Percentiles rank a stretch among this genome's conserved stretches.
phyloP scores from a whole-genome alignment of 1,140 invertebrate species.

The Pygmarrhopalites habei region DNA sequence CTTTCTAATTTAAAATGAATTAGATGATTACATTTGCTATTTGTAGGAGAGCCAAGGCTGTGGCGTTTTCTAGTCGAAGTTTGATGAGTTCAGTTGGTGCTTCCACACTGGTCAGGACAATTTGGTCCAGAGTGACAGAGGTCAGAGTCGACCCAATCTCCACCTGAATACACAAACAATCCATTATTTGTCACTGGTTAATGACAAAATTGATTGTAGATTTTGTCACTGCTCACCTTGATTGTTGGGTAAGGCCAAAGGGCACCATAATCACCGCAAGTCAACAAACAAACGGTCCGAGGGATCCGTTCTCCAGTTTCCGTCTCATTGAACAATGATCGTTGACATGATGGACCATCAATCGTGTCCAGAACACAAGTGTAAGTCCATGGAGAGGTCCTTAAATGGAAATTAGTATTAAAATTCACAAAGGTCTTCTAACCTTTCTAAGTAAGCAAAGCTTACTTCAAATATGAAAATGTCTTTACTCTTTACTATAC shows the following conservation, averaged over 20 bases:
- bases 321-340: background rate
- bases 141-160: background rate
- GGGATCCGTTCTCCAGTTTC: conserved; percentile 9
- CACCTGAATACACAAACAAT: background rate
- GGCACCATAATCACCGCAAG: conserved; percentile 26
- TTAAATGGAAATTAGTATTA: background rate
- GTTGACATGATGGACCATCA: conserved; percentile 33
- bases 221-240: too few relatives aligned
- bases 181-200: background rate
- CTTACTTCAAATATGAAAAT: too few relatives aligned
- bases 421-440: too few relatives aligned
- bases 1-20: too few relatives aligned
- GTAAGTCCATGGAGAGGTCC: conserved; percentile 32
- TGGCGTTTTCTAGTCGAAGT: background rate
- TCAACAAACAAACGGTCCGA: conserved; percentile 25
- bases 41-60: too few relatives aligned
- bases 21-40: too few relatives aligned
- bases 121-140: background rate
- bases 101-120: background rate
- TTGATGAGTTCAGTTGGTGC: background rate
- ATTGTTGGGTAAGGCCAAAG: conserved; percentile 38
- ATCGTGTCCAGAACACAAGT: conserved; percentile 24
- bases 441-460: too few relatives aligned
- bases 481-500: too few relatives aligned
- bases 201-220: too few relatives aligned